Base-by-base conservation (phyloP, 2,888 invertebrate species). In the Amaurobius ferox region DNA sequence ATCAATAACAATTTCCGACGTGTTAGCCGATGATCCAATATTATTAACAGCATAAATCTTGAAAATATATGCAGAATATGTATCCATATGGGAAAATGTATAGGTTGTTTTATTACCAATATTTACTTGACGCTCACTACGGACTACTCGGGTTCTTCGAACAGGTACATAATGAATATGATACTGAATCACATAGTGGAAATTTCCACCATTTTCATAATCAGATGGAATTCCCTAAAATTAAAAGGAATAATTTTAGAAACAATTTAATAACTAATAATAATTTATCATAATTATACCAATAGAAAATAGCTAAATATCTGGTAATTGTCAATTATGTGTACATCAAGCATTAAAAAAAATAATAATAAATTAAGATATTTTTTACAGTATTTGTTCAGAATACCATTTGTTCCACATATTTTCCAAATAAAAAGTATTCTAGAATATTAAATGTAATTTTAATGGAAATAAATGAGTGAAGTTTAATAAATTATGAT, bases 181-280 rank as follows among this genome's bases (percentile, higher is more conserved):
- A 35, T 71, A 87, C 3, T 61, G 55, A 23, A 87, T 30, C 1
- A 73, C n/a, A 39, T 87, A 87, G n/a, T 68, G 55, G n/a, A 87
- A 81, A 19, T 73, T 29, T 16, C 61, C 35, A 0, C 87, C 87
- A 77, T 87, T 77, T 35, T 87, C 80, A 29, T 64, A 78, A 13
- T 77, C 26, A 23, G 62, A 44, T 32, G 87, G 80, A 0, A 87
- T 39, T 23, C 77, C 70, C 87, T 87, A 26, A 30, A 87, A 87
- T 19, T 23, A 61, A 48, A 28, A 48, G 29, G 6, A 16, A 48
- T 3, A 3, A 48, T 48, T 35, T 35, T 35, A 35, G 5, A 35
- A 35, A 9, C 5, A 35, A n/a, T n/a, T n/a, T n/a, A n/a, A n/a
- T n/a, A n/a, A n/a, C n/a, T n/a, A n/a, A n/a, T n/a, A n/a, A n/a